Conservation (phyloP, 2,797 vertebrate genomes). For the Anolis apletophallus region DNA sequence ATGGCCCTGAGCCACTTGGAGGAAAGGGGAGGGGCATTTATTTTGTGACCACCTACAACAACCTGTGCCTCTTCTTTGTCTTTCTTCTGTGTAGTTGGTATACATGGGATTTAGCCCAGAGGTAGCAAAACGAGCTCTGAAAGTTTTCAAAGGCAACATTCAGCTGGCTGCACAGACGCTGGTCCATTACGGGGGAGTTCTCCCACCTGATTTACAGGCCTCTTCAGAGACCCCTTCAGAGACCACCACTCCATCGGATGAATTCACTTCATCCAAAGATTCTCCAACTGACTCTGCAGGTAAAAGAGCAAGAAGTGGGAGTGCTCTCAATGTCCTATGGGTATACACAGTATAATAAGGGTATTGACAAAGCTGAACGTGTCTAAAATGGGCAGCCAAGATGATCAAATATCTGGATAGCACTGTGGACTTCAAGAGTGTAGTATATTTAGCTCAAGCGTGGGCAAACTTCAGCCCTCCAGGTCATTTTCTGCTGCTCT, state of each 20-base stretch:
- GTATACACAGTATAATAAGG: background rate
- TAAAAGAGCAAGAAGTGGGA: conserved; percentile 36
- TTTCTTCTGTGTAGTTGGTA: conserved; percentile 77
- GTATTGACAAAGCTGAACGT: no score
- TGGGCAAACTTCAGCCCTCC: no score
- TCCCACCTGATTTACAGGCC: conserved; percentile 79
- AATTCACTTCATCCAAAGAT: conserved; percentile 67
- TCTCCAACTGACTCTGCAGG: conserved; percentile 76
- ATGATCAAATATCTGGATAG: no score
- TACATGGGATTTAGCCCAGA: conserved; percentile 87
- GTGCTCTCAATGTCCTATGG: background rate
- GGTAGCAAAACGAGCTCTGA: conserved; percentile 79
- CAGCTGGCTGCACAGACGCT: conserved; percentile 88
- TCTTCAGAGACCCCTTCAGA: conserved; percentile 59
- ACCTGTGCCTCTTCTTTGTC: background rate
- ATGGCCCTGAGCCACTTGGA: background rate
- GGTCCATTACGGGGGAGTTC: conserved; percentile 82
- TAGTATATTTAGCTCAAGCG: no score
- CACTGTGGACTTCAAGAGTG: no score
- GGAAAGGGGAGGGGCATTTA: background rate
- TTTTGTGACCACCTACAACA: no score
- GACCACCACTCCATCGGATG: conserved; percentile 62
- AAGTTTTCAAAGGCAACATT: conserved; percentile 84
- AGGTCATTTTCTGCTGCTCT: no score
- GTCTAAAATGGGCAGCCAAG: no score